Evolutionary conservation across 2,113 vertebrate species (phyloP).

Genomic region (Callorhinus ursinus): DNA sequence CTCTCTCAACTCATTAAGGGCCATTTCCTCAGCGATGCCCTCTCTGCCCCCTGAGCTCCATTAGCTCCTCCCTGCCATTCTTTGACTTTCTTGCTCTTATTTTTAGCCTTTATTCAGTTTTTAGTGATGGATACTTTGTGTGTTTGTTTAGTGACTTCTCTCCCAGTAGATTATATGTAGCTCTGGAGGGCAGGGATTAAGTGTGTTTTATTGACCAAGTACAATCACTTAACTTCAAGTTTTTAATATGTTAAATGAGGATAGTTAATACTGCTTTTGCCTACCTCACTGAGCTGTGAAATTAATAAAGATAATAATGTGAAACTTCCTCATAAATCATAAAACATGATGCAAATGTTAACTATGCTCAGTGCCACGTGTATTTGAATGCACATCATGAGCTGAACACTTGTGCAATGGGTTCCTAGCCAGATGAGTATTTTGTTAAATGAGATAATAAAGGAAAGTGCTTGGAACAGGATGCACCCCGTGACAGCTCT

Average conservation of each 20-base stretch:
- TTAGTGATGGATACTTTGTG: background rate
- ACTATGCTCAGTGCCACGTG: background rate
- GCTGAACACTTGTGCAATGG: background rate
- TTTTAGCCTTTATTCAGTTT: constrained; percentile 27
- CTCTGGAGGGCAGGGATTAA: constrained; percentile 36
- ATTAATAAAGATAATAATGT: constrained; percentile 67
- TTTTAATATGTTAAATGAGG: constrained; percentile 67
- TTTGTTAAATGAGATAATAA: background rate
- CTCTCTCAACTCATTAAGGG: background rate
- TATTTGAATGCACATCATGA: background rate
- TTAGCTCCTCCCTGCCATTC: background rate
- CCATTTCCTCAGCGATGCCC: background rate
- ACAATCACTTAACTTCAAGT: constrained; percentile 44
- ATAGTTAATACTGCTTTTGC: constrained; percentile 34
- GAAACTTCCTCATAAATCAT: constrained; percentile 48
- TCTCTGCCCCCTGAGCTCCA: background rate
- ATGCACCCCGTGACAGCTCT: fast-evolving
- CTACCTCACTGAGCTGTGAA: constrained; percentile 70
- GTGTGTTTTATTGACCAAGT: constrained; percentile 54
- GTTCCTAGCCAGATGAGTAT: background rate
- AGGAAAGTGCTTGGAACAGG: background rate
- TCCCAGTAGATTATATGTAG: background rate
- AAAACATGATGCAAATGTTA: background rate
- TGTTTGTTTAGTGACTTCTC: background rate
- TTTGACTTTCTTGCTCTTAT: background rate